Conservation (phyloP, 1,140 invertebrate genomes). For the Drosophila ercepeae region DNA sequence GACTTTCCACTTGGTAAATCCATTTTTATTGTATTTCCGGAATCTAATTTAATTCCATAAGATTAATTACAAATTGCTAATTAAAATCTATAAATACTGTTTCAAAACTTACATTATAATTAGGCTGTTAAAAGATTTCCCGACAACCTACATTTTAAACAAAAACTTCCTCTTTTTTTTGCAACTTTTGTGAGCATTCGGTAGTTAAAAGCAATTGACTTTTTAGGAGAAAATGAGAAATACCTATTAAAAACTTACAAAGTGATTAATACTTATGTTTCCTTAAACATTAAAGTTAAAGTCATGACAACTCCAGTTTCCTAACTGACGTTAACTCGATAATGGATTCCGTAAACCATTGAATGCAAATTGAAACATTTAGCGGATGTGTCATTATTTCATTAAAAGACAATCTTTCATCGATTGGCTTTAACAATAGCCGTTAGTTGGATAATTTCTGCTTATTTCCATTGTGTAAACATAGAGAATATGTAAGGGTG, state of each 20-base stretch:
- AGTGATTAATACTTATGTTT: background rate
- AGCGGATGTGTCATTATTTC: background rate
- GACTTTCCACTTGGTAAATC: background rate
- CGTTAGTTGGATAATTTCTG: background rate
- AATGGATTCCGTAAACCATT: background rate
- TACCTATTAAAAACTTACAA: background rate
- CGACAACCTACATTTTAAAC: no score
- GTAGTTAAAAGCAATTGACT: background rate
- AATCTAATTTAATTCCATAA: background rate
- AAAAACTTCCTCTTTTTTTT: no score
- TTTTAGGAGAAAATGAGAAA: background rate
- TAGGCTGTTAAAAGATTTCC: background rate
- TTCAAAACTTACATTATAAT: background rate
- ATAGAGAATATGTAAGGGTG: background rate
- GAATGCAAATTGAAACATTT: constrained; percentile 25
- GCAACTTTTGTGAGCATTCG: no score
- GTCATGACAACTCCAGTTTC: background rate
- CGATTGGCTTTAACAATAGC: constrained; percentile 19
- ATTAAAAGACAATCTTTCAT: constrained; percentile 2
- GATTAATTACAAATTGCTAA: no score
- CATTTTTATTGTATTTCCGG: background rate
- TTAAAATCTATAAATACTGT: background rate
- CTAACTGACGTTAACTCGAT: background rate
- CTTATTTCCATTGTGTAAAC: background rate
- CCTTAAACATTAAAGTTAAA: background rate